phyloP scores from a whole-genome alignment of 2,113 vertebrate species.

The Paraplagusia blochii region DNA sequence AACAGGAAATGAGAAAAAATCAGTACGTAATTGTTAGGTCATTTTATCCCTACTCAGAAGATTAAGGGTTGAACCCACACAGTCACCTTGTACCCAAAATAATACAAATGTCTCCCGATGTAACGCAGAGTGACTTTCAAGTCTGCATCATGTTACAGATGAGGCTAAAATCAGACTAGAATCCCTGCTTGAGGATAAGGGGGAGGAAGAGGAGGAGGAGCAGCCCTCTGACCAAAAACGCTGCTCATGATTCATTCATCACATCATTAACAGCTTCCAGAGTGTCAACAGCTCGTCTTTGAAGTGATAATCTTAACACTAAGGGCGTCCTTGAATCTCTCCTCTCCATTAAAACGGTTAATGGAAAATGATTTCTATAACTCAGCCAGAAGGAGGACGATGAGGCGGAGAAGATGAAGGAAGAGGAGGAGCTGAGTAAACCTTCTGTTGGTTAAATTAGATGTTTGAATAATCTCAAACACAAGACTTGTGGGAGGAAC shows the following conservation, averaged over 20 bases:
- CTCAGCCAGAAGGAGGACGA: slow-evolving; percentile 70
- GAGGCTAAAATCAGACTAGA: slow-evolving; percentile 37
- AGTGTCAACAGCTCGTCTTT: slow-evolving; percentile 77
- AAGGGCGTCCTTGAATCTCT: slow-evolving; percentile 72
- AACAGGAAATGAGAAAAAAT: too few species aligned
- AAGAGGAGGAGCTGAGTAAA: too few species aligned
- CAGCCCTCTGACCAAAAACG: slow-evolving; percentile 61
- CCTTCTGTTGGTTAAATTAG: slow-evolving; percentile 66
- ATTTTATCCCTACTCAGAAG: slow-evolving; percentile 29
- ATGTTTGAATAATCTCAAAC: slow-evolving; percentile 65
- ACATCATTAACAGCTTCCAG: slow-evolving; percentile 67
- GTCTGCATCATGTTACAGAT: slow-evolving; percentile 44
- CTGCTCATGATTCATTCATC: slow-evolving; percentile 73
- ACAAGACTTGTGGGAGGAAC: slow-evolving; percentile 34
- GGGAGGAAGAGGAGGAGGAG: slow-evolving; percentile 17
- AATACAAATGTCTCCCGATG: too few species aligned
- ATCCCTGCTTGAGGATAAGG: slow-evolving; percentile 1
- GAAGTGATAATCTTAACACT: slow-evolving; percentile 78
- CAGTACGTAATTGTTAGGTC: slow-evolving; percentile 52
- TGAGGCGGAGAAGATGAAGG: slow-evolving; percentile 14
- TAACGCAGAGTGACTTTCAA: slow-evolving; percentile 36
- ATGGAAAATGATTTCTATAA: slow-evolving; percentile 73
- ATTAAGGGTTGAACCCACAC: slow-evolving; percentile 54
- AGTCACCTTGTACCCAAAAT: slow-evolving; percentile 51
- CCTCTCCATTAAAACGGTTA: slow-evolving; percentile 73